A percentile compares a stretch with the other conserved stretches of the same genome.
Evolutionary conservation across 2,113 vertebrate species (phyloP).

Genomic region (Mugil cephalus): DNA sequence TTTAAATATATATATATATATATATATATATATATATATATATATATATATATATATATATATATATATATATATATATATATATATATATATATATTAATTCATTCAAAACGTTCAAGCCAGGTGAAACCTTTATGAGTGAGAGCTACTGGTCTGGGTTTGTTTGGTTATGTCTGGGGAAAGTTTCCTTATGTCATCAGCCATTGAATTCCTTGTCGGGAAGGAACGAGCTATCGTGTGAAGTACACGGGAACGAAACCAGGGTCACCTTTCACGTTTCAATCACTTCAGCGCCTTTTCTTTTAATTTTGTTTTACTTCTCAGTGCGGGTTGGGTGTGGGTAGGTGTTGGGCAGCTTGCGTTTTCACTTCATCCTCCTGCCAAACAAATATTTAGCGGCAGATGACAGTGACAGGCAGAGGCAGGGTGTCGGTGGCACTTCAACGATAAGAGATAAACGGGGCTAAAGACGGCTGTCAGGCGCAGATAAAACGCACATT

Average conservation of each 20-base stretch:
- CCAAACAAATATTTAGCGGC: constrained; percentile 13
- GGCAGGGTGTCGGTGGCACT: constrained; percentile 68
- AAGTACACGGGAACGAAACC: background rate
- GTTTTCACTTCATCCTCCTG: constrained; percentile 12
- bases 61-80: too few relatives aligned
- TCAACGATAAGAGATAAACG: constrained; percentile 72
- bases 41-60: too few relatives aligned
- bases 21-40: too few relatives aligned
- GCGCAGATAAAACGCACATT: constrained; percentile 76
- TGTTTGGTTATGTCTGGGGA: constrained; percentile 65
- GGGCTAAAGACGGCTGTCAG: constrained; percentile 59
- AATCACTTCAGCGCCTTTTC: background rate
- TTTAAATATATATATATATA: too few relatives aligned
- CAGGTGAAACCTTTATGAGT: too few relatives aligned
- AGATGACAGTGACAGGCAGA: constrained; percentile 77
- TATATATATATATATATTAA: too few relatives aligned
- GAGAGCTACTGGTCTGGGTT: constrained; percentile 14
- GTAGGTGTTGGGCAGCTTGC: background rate
- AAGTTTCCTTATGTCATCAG: constrained; percentile 55
- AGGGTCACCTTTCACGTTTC: constrained; percentile 74
- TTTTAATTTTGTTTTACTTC: rapidly evolving
- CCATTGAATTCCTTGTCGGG: constrained; percentile 48
- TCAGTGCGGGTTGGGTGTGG: background rate
- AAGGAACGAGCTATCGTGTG: background rate
- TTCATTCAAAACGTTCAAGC: too few relatives aligned